Conservation (phyloP, 2,797 vertebrate genomes). For the Hipposideros larvatus region DNA sequence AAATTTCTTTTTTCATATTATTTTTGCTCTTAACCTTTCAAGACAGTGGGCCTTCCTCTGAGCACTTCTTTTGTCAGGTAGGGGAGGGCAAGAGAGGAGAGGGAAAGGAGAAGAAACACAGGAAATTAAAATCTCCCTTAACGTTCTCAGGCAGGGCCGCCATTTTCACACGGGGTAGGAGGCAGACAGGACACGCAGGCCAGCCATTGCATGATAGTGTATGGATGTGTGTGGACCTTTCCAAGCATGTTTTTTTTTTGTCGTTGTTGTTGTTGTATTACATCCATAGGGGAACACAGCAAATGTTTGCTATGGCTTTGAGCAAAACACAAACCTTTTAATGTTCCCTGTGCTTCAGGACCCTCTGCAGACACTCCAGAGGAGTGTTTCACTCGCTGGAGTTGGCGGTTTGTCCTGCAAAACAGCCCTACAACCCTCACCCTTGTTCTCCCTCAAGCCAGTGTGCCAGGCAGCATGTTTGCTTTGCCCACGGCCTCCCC, state of each 20-base stretch:
- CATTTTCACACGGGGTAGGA: rapidly evolving
- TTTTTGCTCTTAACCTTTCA: constrained; percentile 59
- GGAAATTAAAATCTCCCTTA: not conserved
- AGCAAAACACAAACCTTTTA: not conserved
- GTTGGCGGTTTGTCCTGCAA: constrained; percentile 62
- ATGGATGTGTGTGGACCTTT: not conserved
- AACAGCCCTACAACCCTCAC: constrained; percentile 64
- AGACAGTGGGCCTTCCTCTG: constrained; percentile 23
- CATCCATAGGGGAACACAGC: constrained; percentile 43
- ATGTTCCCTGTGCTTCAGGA: constrained; percentile 63
- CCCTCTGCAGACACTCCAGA: constrained; percentile 50
- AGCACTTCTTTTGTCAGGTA: constrained; percentile 34
- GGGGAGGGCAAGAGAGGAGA: not conserved
- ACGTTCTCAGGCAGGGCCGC: not conserved
- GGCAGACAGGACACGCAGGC: not conserved
- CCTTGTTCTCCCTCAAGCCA: constrained; percentile 55
- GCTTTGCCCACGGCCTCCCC: constrained; percentile 72
- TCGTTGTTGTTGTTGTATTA: not conserved
- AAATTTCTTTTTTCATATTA: constrained; percentile 54
- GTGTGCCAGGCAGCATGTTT: constrained; percentile 71
- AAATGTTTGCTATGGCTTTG: constrained; percentile 12
- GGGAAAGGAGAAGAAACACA: not conserved
- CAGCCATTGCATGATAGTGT: not conserved
- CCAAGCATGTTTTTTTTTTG: not conserved
- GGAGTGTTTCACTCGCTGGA: constrained; percentile 47